Evolutionary conservation across 2,113 vertebrate species (phyloP), one percentile per base, ranked within the genome.

Genomic region (Phoxinus phoxinus): DNA sequence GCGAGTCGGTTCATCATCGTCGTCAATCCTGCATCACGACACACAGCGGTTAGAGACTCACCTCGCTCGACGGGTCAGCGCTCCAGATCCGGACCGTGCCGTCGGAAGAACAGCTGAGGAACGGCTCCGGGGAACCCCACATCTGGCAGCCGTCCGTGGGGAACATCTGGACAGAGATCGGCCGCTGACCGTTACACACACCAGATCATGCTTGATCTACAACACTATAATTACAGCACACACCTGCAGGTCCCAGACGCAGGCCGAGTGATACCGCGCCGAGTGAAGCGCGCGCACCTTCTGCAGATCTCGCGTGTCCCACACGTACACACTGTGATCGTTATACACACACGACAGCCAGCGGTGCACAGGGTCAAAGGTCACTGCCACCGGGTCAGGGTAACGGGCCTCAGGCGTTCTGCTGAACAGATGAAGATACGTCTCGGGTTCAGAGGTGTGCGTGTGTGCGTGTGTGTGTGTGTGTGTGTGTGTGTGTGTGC

Each of bases 321-420:
- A 99, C 86, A 99, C 97, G 0, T 98, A 99, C 86, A 99, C 90
- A 89, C 98, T 99, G 95, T 99, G 98, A 92, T 99, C 98, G 0
- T 94, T 97, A 93, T 99, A 99, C 0, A 98, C 96, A 75, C 98
- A 99, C 25, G 96, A 98, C 73, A 99, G 95, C 97, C 97, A 96
- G 83, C 95, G 95, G 92, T 95, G 97, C 84, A 93, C 90, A 7
- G 96, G 94, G 90, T 99, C 98, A 86, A 96, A 99, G 53, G 96
- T 97, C 88, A 99, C 91, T 4, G 97, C 97, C 48, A 97, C 94
- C 0, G 95, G 94, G 85, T 98, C 97, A 19, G 98, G 97, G 91
- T 97, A 98, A 79, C 91, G 95, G 1, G 91, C 94, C 82, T 95
- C 96, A 2, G 89, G 88, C 63, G 90, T 89, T 81, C 91, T 93